Base-by-base conservation (phyloP, 2,888 invertebrate species). In the Andrena dorsata region DNA sequence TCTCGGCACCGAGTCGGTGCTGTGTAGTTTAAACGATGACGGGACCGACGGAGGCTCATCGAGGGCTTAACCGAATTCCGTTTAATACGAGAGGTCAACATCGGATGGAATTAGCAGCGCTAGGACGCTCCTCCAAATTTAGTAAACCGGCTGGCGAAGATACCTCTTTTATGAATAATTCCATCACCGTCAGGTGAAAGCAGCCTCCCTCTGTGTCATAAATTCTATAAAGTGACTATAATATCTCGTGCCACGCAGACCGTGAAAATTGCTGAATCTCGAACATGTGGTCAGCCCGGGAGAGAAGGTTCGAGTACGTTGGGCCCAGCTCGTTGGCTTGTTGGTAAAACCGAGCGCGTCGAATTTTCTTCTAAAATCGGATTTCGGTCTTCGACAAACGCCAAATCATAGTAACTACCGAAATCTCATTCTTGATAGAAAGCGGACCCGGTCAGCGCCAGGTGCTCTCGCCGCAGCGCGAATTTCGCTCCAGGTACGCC, bases 151-250 rank as follows among this genome's bases (percentile, higher is more conserved):
- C 7, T 5, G 20, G 20, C 58, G 60, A 70, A 60, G 30, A 70
- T 47, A 30, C 26, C 41, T 10, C 8, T 60, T 70, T 60, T 60
- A 70, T 47, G 60, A 69, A 69, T 69, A 69, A 69, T 69, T 69
- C 56, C 69, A 6, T 26, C 26, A 13, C 3, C 6, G 41, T 28
- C 58, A 41, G 56, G 69, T 69, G 32, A 58, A 26, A 35, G 56
- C 69, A 69, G 56, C 16, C 23, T 10, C 16, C 6, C 16, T 26
- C 53, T 2, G 28, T 47, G 70, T n/a, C 41, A 26, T 70, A 70
- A 70, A 70, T 70, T 70, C 58, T 7, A n/a, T 8, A 20, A 28
- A 28, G 47, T 10, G 47, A 23, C 60, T 28, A 13, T 23, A 70
- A 70, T 47, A 47, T 47, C 47, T 28, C 35, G 60, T 4, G 60